Conservation (phyloP, 53 echinoderm and acorn worm genomes). For the Arbacia lixula region DNA sequence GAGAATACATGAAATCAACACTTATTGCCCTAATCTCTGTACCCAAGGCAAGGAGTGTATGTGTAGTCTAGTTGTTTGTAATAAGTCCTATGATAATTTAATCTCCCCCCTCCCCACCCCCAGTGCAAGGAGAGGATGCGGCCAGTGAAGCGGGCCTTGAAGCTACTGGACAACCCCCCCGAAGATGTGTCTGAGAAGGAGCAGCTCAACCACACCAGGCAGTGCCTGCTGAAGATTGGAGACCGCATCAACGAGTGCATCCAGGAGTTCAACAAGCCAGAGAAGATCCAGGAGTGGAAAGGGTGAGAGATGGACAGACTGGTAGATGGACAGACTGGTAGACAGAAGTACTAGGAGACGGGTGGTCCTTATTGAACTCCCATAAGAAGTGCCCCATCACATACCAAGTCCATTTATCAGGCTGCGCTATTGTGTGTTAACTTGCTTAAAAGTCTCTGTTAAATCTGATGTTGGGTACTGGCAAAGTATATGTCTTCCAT, state of each 20-base stretch:
- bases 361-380: no score
- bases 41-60: no score
- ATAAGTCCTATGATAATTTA: not conserved
- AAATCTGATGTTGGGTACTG: no score
- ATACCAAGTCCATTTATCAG: no score
- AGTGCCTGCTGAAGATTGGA: constrained; percentile 97
- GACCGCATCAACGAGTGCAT: constrained; percentile 96
- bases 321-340: not conserved
- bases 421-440: no score
- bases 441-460: no score
- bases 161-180: constrained; percentile 96
- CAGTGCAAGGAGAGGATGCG: constrained; percentile 99
- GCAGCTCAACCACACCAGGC: constrained; percentile 95
- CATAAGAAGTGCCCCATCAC: no score
- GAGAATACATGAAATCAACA: no score
- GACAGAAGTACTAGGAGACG: not conserved
- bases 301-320: constrained; percentile 79
- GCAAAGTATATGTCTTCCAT: no score
- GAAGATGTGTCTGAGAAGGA: constrained; percentile 95
- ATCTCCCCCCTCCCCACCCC: no score
- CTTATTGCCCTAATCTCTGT: no score
- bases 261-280: constrained; percentile 81
- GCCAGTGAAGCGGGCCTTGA: constrained; percentile 92
- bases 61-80: no score
- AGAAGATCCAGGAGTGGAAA: constrained; percentile 97